Evolutionary conservation across 2,797 vertebrate genomes (phyloP).

Genomic region (Halcyon smyrnensis): DNA sequence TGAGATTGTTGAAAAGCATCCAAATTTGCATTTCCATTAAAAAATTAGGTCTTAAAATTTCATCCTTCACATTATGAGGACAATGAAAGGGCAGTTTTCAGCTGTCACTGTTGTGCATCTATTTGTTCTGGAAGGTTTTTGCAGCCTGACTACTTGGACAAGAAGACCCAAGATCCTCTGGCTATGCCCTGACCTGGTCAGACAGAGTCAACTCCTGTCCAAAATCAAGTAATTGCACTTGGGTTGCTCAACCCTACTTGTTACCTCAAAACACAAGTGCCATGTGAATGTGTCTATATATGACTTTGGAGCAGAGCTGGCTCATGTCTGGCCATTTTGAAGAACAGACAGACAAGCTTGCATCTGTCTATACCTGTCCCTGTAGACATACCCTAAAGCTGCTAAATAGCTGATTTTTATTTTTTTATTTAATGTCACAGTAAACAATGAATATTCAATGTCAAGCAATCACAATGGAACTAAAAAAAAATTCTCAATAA

Average conservation of each 20-base stretch:
- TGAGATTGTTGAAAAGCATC: conserved; percentile 57
- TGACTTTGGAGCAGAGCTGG: conserved; percentile 36
- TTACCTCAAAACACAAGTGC: conserved; percentile 43
- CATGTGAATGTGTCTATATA: conserved; percentile 39
- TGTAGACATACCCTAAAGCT: conserved; percentile 64
- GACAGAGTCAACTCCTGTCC: neutral
- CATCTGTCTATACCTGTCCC: conserved; percentile 62
- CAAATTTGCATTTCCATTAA: conserved; percentile 44
- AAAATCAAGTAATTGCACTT: neutral
- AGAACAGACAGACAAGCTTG: conserved; percentile 56
- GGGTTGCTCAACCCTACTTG: conserved; percentile 18
- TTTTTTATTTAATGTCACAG: conserved; percentile 25
- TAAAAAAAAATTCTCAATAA: conserved; percentile 51
- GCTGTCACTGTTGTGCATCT: conserved; percentile 23
- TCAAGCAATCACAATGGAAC: conserved; percentile 28
- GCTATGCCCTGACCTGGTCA: conserved; percentile 33
- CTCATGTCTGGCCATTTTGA: conserved; percentile 51
- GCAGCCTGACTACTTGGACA: neutral
- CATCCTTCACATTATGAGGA: conserved; percentile 48
- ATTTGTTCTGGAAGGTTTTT: conserved; percentile 23
- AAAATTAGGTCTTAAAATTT: conserved; percentile 49
- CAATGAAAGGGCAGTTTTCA: conserved; percentile 43
- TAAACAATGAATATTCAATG: conserved; percentile 53
- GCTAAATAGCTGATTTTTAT: conserved; percentile 4
- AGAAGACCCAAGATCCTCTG: conserved; percentile 1